These are phyloP conservation scores for Columba livia DNA, from an alignment of 2,113 vertebrate species.

Conservation along the genomic window DNA sequence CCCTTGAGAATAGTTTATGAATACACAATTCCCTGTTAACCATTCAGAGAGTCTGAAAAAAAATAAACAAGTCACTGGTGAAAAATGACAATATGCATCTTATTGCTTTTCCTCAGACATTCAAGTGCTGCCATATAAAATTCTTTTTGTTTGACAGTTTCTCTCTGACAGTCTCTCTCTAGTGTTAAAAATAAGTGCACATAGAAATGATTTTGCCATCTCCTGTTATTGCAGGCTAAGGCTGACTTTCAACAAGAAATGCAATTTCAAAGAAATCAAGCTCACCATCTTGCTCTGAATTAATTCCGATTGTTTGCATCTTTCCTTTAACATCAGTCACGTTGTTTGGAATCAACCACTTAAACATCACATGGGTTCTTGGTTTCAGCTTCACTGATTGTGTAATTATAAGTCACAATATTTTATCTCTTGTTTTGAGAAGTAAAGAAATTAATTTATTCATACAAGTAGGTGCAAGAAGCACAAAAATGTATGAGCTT, in stretches of 20 bases:
- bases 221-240: not conserved
- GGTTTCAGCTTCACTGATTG: not conserved
- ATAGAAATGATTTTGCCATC: not conserved
- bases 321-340: fast-evolving
- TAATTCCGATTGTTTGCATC: not conserved
- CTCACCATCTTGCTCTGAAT: not conserved
- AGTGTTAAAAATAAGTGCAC: not conserved
- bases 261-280: not conserved
- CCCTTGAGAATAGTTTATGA: not conserved
- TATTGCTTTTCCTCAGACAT: not conserved
- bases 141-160: not conserved
- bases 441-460: not conserved
- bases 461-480: not conserved
- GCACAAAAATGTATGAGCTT: not conserved
- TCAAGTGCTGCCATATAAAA: not conserved
- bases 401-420: not conserved
- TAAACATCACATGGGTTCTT: not conserved
- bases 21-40: not conserved
- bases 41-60: not conserved
- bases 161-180: not conserved
- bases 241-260: not conserved
- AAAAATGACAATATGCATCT: not conserved
- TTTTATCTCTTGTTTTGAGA: not conserved
- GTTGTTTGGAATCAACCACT: not conserved
- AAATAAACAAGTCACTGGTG: not conserved